These are phyloP conservation scores for Panurus biarmicus DNA, from an alignment of 2,113 vertebrate genomes.

Conservation along the genomic window DNA sequence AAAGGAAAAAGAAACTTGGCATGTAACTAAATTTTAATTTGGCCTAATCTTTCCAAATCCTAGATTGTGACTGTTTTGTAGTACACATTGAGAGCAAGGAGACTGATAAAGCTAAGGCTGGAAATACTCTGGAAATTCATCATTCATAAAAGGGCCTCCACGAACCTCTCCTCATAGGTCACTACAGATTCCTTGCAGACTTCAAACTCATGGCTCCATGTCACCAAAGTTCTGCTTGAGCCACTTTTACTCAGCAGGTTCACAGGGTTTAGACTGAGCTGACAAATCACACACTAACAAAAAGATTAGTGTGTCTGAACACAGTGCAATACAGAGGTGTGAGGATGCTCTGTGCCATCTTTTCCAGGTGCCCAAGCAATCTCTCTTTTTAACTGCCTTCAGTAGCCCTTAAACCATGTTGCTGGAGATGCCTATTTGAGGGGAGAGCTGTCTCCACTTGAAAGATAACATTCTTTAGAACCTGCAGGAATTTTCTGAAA, in stretches of 20 bases:
- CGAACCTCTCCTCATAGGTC: not conserved
- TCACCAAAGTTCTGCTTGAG: conserved; percentile 42
- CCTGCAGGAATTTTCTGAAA: conserved; percentile 15
- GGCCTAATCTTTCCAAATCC: conserved; percentile 40
- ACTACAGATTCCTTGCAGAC: not conserved
- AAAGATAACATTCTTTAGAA: conserved; percentile 55
- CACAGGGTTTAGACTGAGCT: conserved; percentile 51
- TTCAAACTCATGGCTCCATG: conserved; percentile 60
- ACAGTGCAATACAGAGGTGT: conserved; percentile 34
- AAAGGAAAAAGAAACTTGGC: not conserved
- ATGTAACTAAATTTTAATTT: conserved; percentile 7
- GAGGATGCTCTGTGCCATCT: conserved; percentile 65
- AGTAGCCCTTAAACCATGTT: not conserved
- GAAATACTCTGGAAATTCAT: not conserved
- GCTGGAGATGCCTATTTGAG: not conserved
- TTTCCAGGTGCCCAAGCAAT: not conserved
- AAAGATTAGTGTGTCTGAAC: conserved; percentile 61
- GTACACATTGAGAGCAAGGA: not conserved
- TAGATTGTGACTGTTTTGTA: not conserved
- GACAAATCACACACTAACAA: conserved; percentile 61
- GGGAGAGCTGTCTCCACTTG: not conserved
- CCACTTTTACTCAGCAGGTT: conserved; percentile 35
- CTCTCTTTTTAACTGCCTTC: not conserved
- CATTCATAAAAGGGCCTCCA: not conserved
- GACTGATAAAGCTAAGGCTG: not conserved